Evolutionary conservation across 2,797 vertebrate species (phyloP).

Genomic region (Tadarida brasiliensis): DNA sequence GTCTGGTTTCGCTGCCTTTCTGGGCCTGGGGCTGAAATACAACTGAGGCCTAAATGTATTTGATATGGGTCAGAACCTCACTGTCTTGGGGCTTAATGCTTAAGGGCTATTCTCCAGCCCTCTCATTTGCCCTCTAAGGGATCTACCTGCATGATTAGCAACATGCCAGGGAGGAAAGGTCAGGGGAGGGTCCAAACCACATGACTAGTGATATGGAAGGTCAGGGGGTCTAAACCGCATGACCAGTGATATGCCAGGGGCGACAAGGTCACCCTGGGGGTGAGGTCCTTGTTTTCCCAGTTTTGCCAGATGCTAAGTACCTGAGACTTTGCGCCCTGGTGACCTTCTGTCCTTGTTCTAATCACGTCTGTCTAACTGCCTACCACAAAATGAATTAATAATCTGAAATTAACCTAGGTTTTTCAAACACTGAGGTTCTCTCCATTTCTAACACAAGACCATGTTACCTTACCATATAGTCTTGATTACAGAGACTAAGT

Average conservation of each 20-base stretch:
- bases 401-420: not conserved
- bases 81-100: not conserved
- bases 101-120: not conserved
- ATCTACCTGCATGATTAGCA: not conserved
- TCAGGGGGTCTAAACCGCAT: not conserved
- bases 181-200: not conserved
- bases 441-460: not conserved
- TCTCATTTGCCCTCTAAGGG: not conserved
- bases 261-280: not conserved
- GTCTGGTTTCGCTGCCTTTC: no score
- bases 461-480: not conserved
- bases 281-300: not conserved
- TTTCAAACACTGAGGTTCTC: not conserved
- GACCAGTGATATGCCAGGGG: not conserved
- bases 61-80: not conserved
- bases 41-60: no score
- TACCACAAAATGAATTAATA: not conserved
- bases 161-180: not conserved
- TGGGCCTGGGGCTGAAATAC: no score
- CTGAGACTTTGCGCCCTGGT: not conserved
- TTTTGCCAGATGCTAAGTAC: not conserved
- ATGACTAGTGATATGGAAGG: not conserved
- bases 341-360: not conserved
- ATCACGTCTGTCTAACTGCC: not conserved
- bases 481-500: conserved; percentile 4